These are phyloP conservation scores for Acrossocheilus fasciatus DNA, from an alignment of 2,797 vertebrate species.

Conservation along the genomic window DNA sequence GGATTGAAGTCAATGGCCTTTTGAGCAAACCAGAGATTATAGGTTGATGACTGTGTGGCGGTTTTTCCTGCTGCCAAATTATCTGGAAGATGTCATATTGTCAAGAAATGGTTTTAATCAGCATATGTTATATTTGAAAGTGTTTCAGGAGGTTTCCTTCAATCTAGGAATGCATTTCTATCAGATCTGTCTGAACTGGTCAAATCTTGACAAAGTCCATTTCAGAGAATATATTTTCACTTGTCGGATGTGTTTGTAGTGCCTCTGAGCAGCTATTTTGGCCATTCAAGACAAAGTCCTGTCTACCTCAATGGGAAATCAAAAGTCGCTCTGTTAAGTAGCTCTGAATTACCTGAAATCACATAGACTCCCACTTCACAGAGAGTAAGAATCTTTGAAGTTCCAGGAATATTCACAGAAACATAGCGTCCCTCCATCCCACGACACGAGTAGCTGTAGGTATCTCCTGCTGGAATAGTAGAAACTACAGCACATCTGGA, in stretches of 20 bases:
- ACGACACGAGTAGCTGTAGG: not conserved
- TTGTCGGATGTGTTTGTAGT: fast-evolving
- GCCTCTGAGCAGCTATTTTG: too few species aligned
- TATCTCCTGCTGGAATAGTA: not conserved
- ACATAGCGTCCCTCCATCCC: constrained; percentile 34
- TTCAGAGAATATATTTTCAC: too few species aligned
- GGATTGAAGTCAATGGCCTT: too few species aligned
- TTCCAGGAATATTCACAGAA: not conserved
- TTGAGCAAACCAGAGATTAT: too few species aligned
- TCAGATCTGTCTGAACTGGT: not conserved
- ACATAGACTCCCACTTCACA: not conserved
- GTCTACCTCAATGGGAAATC: too few species aligned
- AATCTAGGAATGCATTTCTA: not conserved
- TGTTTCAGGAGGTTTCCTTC: not conserved
- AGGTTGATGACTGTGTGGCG: too few species aligned
- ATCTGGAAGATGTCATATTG: too few species aligned
- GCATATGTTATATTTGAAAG: too few species aligned
- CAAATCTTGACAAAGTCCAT: too few species aligned
- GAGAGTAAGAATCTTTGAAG: not conserved
- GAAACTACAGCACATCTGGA: constrained; percentile 31
- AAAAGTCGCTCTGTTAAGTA: not conserved
- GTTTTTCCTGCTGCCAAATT: too few species aligned
- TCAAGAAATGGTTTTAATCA: not conserved
- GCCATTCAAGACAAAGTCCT: too few species aligned
- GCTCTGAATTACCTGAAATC: not conserved